Evolutionary conservation across 2,797 vertebrate genomes (phyloP), one percentile per base, ranked within the genome.

Genomic region (Dicrostonyx torquatus): DNA sequence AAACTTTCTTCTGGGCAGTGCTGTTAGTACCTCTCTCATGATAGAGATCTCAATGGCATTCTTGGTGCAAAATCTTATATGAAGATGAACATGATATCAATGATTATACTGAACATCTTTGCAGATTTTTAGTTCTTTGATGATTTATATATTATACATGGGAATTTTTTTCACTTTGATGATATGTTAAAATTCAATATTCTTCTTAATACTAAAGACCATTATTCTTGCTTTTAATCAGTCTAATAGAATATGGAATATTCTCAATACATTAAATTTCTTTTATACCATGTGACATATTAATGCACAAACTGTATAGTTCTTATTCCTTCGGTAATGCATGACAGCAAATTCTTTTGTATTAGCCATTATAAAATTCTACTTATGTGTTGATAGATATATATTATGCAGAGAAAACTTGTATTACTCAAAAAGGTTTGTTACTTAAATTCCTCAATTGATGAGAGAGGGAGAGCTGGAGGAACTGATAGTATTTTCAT

Each of bases 211-310:
- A 12, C 0, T 1, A 85, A 5, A 53, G 83, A 60, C 20, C 64
- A 92, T 22, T 82, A 55, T 48, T 6, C 31, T 95, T 79, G 26
- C 0, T 93, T 96, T 95, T 89, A 96, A 68, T 45, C 79, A 82
- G 22, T 83, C 26, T 83, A 7, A 95, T 29, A 5, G 95, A 78
- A 1, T 50, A 94, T 87, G 62, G n/a, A 31, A 26, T 12, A 60
- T 95, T 97, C 87, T 95, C 2, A 64, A 22, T 94, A 14, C 20
- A 86, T 94, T 95, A 93, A 66, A 45, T 84, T 83, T 64, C n/a
- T 20, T 48, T 79, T 80, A 43, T 13, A 84, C 18, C 9, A 84
- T 31, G 17, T 29, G 7, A 12, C 7, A 18, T 55, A 96, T 94
- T 70, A 82, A 95, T 90, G 17, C 0, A 60, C 70, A 94, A 72